These are phyloP conservation scores for Lordiphosa clarofinis DNA, from an alignment of 1,140 invertebrate genomes.

Conservation along the genomic window DNA sequence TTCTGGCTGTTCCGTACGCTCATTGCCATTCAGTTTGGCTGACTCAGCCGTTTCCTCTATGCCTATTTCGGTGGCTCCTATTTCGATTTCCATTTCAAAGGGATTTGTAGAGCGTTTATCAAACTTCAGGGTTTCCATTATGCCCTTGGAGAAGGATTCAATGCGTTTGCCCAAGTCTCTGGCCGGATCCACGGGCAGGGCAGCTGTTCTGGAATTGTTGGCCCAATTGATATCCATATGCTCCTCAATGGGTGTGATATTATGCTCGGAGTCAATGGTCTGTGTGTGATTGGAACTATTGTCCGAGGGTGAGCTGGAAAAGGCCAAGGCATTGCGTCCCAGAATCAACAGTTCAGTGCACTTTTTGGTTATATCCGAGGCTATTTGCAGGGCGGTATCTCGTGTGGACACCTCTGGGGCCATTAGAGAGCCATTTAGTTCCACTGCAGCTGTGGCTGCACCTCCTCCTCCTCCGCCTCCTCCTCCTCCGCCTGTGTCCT, in stretches of 20 bases:
- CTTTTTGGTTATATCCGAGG: constrained; percentile 86
- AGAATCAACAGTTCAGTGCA: constrained; percentile 87
- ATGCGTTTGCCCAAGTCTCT: constrained; percentile 76
- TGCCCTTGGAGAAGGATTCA: constrained; percentile 78
- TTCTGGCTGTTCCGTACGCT: constrained; percentile 44
- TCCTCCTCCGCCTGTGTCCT: constrained; percentile 24
- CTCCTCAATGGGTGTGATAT: constrained; percentile 79
- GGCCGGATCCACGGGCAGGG: constrained; percentile 58
- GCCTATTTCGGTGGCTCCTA: constrained; percentile 75
- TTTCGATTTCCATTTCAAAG: constrained; percentile 79
- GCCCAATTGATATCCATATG: constrained; percentile 79
- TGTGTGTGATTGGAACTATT: constrained; percentile 84
- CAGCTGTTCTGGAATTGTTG: constrained; percentile 71
- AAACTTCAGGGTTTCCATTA: constrained; percentile 78
- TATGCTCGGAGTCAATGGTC: constrained; percentile 79
- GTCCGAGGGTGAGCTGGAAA: constrained; percentile 79
- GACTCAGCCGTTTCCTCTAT: constrained; percentile 68
- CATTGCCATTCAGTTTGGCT: constrained; percentile 78
- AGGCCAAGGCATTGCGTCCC: constrained; percentile 83
- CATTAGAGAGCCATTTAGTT: constrained; percentile 9
- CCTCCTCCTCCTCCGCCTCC: constrained; percentile 6
- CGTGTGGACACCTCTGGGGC: constrained; percentile 65
- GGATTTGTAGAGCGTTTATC: constrained; percentile 79
- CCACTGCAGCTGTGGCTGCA: background rate
- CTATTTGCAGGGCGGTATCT: constrained; percentile 81